Conservation (phyloP, 2,888 invertebrate species). For the Dolomedes plantarius region DNA sequence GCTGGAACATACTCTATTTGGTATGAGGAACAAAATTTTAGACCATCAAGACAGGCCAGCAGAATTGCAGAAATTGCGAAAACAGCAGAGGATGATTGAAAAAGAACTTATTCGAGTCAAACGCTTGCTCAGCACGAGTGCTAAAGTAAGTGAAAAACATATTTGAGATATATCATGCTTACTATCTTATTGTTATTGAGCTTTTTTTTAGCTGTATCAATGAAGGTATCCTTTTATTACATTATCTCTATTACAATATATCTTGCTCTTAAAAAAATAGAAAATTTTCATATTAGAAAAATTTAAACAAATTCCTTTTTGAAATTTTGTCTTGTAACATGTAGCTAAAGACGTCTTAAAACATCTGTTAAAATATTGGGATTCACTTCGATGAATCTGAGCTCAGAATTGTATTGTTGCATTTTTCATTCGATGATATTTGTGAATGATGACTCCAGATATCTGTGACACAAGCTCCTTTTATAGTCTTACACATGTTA, state of each 20-base stretch:
- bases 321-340: too few species aligned
- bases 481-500: too few species aligned
- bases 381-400: too few species aligned
- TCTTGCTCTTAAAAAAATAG: too few species aligned
- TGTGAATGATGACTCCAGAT: too few species aligned
- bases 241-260: not conserved
- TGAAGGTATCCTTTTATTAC: not conserved
- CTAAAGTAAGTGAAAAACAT: constrained; percentile 84
- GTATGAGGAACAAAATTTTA: constrained; percentile 75
- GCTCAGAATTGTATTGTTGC: too few species aligned
- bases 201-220: not conserved
- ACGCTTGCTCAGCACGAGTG: constrained; percentile 91
- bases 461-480: too few species aligned
- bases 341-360: too few species aligned
- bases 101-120: constrained; percentile 89
- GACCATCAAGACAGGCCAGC: constrained; percentile 74
- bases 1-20: constrained; percentile 76
- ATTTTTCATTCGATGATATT: too few species aligned
- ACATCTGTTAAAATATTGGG: too few species aligned
- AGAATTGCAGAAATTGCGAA: constrained; percentile 81
- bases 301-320: too few species aligned
- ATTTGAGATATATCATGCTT: not conserved
- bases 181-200: constrained; percentile 75
- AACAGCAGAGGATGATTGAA: constrained; percentile 84
- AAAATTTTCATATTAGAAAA: too few species aligned